phyloP scores from a whole-genome alignment of 2,113 vertebrate species.

The Thalassarche chlororhynchos region DNA sequence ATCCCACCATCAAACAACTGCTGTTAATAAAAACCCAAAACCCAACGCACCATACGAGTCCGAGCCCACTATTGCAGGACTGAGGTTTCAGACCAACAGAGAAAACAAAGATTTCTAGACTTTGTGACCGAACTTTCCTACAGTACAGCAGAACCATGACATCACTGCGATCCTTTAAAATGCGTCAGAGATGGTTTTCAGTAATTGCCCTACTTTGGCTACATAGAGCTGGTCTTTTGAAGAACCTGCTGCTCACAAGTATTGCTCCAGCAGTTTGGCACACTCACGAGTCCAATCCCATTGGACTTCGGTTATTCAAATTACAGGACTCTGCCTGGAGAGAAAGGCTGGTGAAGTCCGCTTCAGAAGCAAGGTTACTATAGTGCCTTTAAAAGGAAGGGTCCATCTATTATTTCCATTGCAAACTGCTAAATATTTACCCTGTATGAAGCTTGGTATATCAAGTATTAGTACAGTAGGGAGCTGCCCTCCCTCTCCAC shows the following conservation, averaged over 20 bases:
- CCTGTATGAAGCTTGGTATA: not conserved
- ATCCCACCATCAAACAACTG: conserved; percentile 23
- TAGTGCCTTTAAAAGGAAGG: not conserved
- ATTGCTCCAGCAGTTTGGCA: conserved; percentile 65
- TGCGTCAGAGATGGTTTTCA: not conserved
- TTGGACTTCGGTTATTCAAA: not conserved
- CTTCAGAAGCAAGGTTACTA: not conserved
- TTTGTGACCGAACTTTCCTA: not conserved
- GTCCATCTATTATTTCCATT: not conserved
- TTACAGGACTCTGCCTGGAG: not conserved
- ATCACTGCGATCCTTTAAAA: not conserved
- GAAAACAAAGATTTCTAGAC: not conserved
- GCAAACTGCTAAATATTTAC: not conserved
- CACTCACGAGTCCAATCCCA: not conserved
- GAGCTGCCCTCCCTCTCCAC: not conserved
- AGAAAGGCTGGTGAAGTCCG: not conserved
- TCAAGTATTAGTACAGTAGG: not conserved
- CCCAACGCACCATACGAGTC: not conserved
- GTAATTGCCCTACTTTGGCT: not conserved
- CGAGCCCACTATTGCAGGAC: not conserved
- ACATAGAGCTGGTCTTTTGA: conserved; percentile 10
- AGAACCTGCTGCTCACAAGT: not conserved
- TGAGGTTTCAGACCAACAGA: not conserved
- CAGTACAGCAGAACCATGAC: not conserved
- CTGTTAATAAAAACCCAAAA: not conserved